A percentile compares a stretch with the other conserved stretches of the same genome.
phyloP scores from a whole-genome alignment of 2,888 invertebrate species.

The Chymomyza amoena region DNA sequence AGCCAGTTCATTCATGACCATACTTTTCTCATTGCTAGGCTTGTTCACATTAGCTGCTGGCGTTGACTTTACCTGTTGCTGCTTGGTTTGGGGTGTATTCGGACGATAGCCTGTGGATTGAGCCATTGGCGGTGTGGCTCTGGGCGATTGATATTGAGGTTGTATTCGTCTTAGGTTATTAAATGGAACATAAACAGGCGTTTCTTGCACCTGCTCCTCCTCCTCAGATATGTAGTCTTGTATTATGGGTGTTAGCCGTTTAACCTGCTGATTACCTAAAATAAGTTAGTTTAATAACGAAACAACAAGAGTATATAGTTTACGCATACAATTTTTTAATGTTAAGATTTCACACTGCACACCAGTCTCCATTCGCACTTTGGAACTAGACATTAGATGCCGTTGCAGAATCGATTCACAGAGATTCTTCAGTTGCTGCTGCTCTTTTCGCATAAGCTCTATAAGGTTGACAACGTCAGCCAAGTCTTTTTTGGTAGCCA shows the following conservation, averaged over 20 bases:
- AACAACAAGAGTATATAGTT: neutral
- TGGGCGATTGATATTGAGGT: conserved; percentile 52
- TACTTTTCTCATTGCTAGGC: conserved; percentile 70
- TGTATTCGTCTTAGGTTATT: conserved; percentile 9
- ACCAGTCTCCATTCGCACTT: conserved; percentile 39
- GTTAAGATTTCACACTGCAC: conserved; percentile 49
- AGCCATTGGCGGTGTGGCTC: conserved; percentile 52
- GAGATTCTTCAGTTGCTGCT: conserved; percentile 56
- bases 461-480: conserved; percentile 50
- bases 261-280: conserved; percentile 33
- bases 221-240: conserved; percentile 58
- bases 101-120: conserved; percentile 69
- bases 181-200: neutral
- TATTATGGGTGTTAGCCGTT: conserved; percentile 45
- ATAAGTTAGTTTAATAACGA: neutral
- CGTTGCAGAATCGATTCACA: conserved; percentile 47
- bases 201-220: conserved; percentile 21
- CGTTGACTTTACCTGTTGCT: neutral
- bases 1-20: conserved; percentile 76
- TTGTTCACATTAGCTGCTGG: conserved; percentile 32
- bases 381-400: conserved; percentile 21
- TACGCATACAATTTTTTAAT: conserved; percentile 27
- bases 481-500: conserved; percentile 67
- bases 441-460: conserved; percentile 63
- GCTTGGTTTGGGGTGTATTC: conserved; percentile 54